A percentile compares a stretch with the other conserved stretches of the same genome.
These are phyloP conservation scores for Coelinius sp. DNA, from an alignment of 2,888 invertebrate species.

Conservation along the genomic window DNA sequence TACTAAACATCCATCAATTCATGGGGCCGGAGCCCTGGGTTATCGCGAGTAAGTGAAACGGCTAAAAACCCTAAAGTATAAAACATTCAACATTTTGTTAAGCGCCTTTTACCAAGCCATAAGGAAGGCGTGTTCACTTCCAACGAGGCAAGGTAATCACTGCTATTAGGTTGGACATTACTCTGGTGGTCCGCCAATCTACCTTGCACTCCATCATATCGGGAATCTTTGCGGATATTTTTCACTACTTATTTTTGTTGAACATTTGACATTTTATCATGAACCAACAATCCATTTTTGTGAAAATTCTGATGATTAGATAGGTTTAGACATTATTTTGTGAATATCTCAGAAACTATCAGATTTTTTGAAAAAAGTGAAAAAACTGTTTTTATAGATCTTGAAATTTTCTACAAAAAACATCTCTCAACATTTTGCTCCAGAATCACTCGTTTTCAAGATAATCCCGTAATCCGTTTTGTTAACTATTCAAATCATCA, in stretches of 20 bases:
- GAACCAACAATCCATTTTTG: too few species aligned
- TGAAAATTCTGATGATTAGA: too few species aligned
- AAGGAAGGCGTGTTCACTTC: conserved; percentile 63
- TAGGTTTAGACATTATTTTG: too few species aligned
- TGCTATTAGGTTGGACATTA: conserved; percentile 74
- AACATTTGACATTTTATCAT: neutral
- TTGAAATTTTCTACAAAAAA: too few species aligned
- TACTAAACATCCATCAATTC: conserved; percentile 69
- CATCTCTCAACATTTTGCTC: too few species aligned
- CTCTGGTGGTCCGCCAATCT: conserved; percentile 74
- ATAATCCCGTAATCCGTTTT: neutral
- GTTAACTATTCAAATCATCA: neutral
- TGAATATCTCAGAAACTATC: too few species aligned
- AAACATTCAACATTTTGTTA: conserved; percentile 2
- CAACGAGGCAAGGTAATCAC: conserved; percentile 73
- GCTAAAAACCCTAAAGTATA: conserved; percentile 6
- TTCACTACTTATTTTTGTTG: neutral
- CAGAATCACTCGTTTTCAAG: too few species aligned
- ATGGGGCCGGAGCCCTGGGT: conserved; percentile 50
- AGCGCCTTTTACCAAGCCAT: neutral
- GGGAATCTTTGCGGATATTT: conserved; percentile 45
- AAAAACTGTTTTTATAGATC: too few species aligned
- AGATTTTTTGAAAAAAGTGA: too few species aligned
- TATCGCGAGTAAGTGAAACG: conserved; percentile 19
- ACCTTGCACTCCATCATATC: conserved; percentile 65